Base-by-base conservation (phyloP, 2,113 vertebrate species). In the Pholis gunnellus region DNA sequence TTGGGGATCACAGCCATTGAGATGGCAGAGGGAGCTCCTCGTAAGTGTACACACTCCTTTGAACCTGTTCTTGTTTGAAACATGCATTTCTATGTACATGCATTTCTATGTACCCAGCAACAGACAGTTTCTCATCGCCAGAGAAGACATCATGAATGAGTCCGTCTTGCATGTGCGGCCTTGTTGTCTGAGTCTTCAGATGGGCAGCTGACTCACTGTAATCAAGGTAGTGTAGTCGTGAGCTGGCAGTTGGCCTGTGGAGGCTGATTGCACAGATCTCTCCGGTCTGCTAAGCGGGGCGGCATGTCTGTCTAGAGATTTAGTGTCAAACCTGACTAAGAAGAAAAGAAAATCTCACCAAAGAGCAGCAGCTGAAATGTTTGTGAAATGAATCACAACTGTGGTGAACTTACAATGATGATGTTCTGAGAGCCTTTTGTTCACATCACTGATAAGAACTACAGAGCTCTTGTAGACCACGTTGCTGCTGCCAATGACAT, bases 1-100 rank as follows among this genome's bases (percentile, higher is more conserved):
- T 84, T 97, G 91, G 97, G 97, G 67, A 98, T 98, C 88, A 98
- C 97, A n/a, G 97, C 97, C 73, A 98, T 98, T 22, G 97, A 98
- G 95, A 98, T 98, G 97, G 97, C 97, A 11, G 97, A 98, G 89
- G 97, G 97, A 87, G 97, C 97, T 0, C 97, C 97, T 40, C 97
- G 97, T 97, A 95, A 97, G 97, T 96, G 11, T 25, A 44, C 34
- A 9, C 29, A 9, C 60, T 70, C 9, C 59, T 40, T 31, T 68
- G 36, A n/a, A 50, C n/a, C 42, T 69, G 27, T 25, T 66, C 27
- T 29, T 65, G 18, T 56, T 71, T 22, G 34, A 74, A 83, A 68
- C 38, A 1, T 29, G 18, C 31, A 27, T 73, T 66, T 74, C 22
- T 67, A 10, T 67, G 48, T 38, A 40, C 17, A 1, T 29, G 18